Base-by-base conservation (phyloP, 1,140 invertebrate species). In the Pseudomyrmex concolor region DNA sequence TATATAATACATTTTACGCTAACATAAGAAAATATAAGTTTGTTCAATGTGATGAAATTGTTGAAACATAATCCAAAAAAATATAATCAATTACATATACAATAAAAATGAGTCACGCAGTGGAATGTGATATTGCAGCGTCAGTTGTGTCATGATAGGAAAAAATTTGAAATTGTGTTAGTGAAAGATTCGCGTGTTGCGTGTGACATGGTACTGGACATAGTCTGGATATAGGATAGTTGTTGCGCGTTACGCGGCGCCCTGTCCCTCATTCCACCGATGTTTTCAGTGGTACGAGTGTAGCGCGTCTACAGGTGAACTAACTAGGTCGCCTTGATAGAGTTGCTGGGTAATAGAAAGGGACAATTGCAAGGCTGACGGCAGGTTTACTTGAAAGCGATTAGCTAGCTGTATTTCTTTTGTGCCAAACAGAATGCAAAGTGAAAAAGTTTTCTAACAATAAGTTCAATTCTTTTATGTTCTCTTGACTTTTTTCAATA, bases 251-350 rank as follows among this genome's bases (percentile, higher is more conserved):
- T 84, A 77, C 83, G 83, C 73, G 80, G 71, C 19, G 63, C 0
- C 0, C 5, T 34, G 34, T 34, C 0, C 34, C 5, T 34, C 34
- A 5, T 7, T 34, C 5, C 34, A 34, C 34, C 5, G 5, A 34
- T 34, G 5, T 34, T 7, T 34, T 34, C 34, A 34, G 34, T 34
- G 59, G 43, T 55, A 60, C 63, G 74, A 66, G 74, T 72, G 74
- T 85, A 77, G 83, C 71, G 86, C 85, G 86, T 88, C 87, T 88
- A 88, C 87, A 89, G 87, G 84, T 89, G 73, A 88, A 85, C 73
- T 88, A 88, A 87, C 87, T 88, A 64, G 89, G 89, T 90, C 89
- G 82, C 89, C 86, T 90, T 90, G 85, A 85, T 19, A 71, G 73
- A 60, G 66, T 64, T 64, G 43, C 60, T 19, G 45, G 34, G 62